Evolutionary conservation across 2,888 invertebrate species (phyloP).

Genomic region (Rhyacophila evoluta): DNA sequence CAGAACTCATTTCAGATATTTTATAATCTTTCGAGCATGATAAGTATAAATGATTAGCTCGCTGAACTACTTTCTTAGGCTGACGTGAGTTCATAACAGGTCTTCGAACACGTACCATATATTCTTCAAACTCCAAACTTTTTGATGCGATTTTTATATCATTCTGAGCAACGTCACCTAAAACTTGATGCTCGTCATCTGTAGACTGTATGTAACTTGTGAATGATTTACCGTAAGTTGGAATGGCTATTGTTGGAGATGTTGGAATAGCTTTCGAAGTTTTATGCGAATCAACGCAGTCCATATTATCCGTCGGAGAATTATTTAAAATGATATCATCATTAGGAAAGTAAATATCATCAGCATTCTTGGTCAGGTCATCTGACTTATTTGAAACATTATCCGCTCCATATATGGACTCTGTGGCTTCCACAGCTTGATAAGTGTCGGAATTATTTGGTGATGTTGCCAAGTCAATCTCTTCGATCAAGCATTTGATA

Average conservation of each 20-base stretch:
- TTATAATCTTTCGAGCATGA: constrained; percentile 62
- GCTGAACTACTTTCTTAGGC: background rate
- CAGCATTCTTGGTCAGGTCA: constrained; percentile 32
- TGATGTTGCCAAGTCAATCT: constrained; percentile 43
- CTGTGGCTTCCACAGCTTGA: constrained; percentile 68
- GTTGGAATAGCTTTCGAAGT: constrained; percentile 60
- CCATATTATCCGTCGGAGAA: constrained; percentile 33
- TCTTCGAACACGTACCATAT: constrained; percentile 26
- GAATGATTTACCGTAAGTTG: constrained; percentile 64
- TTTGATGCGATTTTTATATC: constrained; percentile 36
- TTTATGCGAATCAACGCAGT: constrained; percentile 55
- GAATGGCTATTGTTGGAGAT: constrained; percentile 82
- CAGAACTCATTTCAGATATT: constrained; percentile 88
- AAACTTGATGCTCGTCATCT: constrained; percentile 59
- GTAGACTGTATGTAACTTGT: constrained; percentile 68
- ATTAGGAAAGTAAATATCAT: constrained; percentile 38
- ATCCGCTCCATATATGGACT: constrained; percentile 60
- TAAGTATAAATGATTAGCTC: constrained; percentile 33
- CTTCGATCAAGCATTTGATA: constrained; percentile 58
- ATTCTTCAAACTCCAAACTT: constrained; percentile 36
- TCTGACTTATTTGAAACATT: constrained; percentile 56
- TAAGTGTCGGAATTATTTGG: constrained; percentile 64
- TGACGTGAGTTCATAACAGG: background rate
- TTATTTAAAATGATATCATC: constrained; percentile 35
- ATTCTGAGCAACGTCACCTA: constrained; percentile 6